A percentile compares a stretch with the other conserved stretches of the same genome.
Evolutionary conservation across 2,797 vertebrate genomes (phyloP).

Genomic region (Chiroxiphia lanceolata): DNA sequence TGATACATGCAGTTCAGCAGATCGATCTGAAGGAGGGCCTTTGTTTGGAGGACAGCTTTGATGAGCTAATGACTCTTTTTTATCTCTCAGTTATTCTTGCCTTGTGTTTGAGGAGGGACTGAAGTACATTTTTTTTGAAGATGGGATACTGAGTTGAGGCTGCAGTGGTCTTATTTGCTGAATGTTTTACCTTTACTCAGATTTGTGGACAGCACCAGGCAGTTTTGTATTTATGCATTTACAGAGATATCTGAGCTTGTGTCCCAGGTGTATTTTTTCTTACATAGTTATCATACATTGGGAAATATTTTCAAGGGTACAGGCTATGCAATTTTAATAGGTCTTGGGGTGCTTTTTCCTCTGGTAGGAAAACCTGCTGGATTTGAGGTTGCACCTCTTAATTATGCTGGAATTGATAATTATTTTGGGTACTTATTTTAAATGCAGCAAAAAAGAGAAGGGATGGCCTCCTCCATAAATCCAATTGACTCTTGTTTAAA

Average conservation of each 20-base stretch:
- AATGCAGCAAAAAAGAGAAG: neutral
- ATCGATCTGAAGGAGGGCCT: neutral
- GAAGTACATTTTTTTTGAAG: neutral
- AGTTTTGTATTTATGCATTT: neutral
- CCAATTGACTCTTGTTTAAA: neutral
- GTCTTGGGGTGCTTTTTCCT: neutral
- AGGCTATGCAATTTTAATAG: neutral
- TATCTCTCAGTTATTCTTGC: neutral
- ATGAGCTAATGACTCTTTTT: neutral
- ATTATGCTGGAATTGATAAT: neutral
- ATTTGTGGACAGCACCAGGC: neutral
- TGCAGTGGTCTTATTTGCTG: neutral
- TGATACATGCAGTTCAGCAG: neutral
- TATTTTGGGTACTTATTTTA: neutral
- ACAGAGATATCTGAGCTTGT: neutral
- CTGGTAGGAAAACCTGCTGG: neutral
- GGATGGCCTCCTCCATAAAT: neutral
- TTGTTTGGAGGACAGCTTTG: slow-evolving; percentile 9
- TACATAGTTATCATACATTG: accelerated
- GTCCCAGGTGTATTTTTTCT: neutral
- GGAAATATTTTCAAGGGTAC: neutral
- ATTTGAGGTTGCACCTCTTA: neutral
- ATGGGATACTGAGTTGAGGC: neutral
- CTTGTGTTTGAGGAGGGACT: neutral
- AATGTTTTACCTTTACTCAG: neutral